These are phyloP conservation scores for Drosophila pseudoananassae DNA, from an alignment of 1,140 invertebrate genomes.

Conservation along the genomic window DNA sequence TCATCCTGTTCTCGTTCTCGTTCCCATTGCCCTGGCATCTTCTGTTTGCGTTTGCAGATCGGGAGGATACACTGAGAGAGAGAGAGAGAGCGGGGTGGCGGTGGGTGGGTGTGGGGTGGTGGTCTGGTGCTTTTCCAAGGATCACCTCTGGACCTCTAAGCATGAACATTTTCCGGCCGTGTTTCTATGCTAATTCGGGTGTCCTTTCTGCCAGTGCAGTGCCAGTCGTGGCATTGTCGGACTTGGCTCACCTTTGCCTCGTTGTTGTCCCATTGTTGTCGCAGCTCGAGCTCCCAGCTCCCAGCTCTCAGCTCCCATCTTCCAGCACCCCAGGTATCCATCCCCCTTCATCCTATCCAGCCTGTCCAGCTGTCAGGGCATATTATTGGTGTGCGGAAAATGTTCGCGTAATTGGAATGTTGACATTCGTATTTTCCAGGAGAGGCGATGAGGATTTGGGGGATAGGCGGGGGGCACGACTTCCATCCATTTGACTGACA, in stretches of 20 bases:
- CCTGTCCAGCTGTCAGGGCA: slow-evolving; percentile 68
- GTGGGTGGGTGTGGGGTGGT: no score
- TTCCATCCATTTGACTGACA: slow-evolving; percentile 40
- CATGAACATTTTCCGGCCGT: no score
- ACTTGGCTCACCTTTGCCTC: slow-evolving; percentile 68
- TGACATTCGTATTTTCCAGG: slow-evolving; percentile 78
- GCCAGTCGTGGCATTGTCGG: slow-evolving; percentile 55
- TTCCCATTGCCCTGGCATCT: slow-evolving; percentile 37
- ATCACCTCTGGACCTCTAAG: no score
- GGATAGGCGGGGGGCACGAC: no score
- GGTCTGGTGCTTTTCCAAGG: no score
- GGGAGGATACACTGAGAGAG: slow-evolving; percentile 2
- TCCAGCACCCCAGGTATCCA: background rate
- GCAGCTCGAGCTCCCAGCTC: slow-evolving; percentile 7
- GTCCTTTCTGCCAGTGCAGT: slow-evolving; percentile 12
- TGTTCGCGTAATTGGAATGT: slow-evolving; percentile 83
- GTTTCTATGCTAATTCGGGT: no score
- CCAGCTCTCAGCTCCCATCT: background rate
- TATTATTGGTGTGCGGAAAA: slow-evolving; percentile 84
- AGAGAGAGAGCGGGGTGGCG: background rate
- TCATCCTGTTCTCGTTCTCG: slow-evolving; percentile 48
- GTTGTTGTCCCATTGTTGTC: slow-evolving; percentile 64
- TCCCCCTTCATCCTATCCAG: no score
- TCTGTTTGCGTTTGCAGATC: slow-evolving; percentile 44
- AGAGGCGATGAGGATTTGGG: no score